These are phyloP conservation scores for Zoanthus gigantus DNA, from an alignment of 92 coral and sea anemone genomes.

Conservation along the genomic window DNA sequence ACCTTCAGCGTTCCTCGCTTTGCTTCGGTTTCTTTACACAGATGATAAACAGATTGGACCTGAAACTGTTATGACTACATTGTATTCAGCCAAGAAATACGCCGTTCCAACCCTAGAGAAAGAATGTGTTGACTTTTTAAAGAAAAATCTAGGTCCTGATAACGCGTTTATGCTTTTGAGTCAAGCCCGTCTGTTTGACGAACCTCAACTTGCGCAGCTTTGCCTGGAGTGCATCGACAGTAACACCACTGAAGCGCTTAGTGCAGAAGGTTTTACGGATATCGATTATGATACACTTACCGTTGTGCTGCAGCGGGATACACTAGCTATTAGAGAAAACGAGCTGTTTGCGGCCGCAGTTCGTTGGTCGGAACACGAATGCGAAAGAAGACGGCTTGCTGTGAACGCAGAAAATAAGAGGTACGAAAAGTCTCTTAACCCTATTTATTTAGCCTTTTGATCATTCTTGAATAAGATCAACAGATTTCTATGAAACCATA, in stretches of 20 bases:
- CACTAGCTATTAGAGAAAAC: conserved; percentile 87
- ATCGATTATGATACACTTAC: conserved; percentile 89
- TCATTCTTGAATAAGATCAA: too few species aligned
- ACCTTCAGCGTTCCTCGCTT: conserved; percentile 85
- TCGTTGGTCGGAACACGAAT: conserved; percentile 97
- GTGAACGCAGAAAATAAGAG: conserved; percentile 83
- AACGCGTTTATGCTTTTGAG: conserved; percentile 97
- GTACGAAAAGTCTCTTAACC: conserved; percentile 23
- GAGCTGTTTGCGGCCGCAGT: conserved; percentile 84
- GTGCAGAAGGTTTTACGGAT: conserved; percentile 97
- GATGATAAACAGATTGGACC: conserved; percentile 98
- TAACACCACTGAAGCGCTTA: conserved; percentile 86
- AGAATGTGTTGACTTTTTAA: conserved; percentile 96
- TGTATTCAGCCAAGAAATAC: conserved; percentile 96
- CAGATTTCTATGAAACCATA: too few species aligned
- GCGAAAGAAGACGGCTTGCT: conserved; percentile 80
- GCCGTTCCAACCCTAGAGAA: conserved; percentile 95
- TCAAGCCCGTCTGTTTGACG: conserved; percentile 96
- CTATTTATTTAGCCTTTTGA: too few species aligned
- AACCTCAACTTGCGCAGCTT: conserved; percentile 87
- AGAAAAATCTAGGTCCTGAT: conserved; percentile 93
- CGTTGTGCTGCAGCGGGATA: conserved; percentile 93
- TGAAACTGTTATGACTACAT: conserved; percentile 98
- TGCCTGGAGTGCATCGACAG: conserved; percentile 97
- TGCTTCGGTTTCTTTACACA: conserved; percentile 93